Base-by-base conservation (phyloP, 2,113 vertebrate species). In the Gila orcuttii region DNA sequence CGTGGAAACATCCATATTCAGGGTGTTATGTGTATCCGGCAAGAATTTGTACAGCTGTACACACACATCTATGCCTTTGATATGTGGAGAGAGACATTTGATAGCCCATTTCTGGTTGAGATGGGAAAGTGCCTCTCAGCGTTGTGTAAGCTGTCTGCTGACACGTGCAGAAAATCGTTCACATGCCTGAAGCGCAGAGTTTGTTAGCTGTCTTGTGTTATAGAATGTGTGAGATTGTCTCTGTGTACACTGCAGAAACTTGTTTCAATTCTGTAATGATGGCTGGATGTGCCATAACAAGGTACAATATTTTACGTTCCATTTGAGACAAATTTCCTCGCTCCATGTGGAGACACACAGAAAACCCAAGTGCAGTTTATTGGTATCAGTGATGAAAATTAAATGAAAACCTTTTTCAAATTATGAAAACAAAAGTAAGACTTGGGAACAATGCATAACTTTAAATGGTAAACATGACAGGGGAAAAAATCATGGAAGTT, bases 81-180 rank as follows among this genome's bases (percentile, higher is more conserved):
- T 82, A 50, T 74, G 66, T 42, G 55, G 66, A 77, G 36, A 45
- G 31, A 82, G 39, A 42, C 68, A 55, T 25, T 71, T 82, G 55
- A 64, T 42, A 25, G 52, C 59, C 21, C 6, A 83, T 86, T 85
- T 81, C 84, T 77, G 39, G 42, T 33, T 3, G 31, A 60, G 79
- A 47, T 55, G 79, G 68, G 25, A 74, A 82, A 69, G 55, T 57
- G 60, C 59, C 60, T 75, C 42, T 66, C 83, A 84, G 71, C 25
- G 36, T 62, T 59, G 74, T 79, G 85, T 80, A 66, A 79, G 77
- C 33, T 68, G 62, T 85, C 47, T 87, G 87, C 79, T 80, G 76
- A 87, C 82, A 85, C 33, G 39, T 80, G 57, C 76, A 74, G 36
- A 60, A 80, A 79, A 80, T 3, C 71, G 42, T 25, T 64, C 66